These are phyloP conservation scores for Mesochorus sp. DNA, from an alignment of 2,888 invertebrate species.

Conservation along the genomic window DNA sequence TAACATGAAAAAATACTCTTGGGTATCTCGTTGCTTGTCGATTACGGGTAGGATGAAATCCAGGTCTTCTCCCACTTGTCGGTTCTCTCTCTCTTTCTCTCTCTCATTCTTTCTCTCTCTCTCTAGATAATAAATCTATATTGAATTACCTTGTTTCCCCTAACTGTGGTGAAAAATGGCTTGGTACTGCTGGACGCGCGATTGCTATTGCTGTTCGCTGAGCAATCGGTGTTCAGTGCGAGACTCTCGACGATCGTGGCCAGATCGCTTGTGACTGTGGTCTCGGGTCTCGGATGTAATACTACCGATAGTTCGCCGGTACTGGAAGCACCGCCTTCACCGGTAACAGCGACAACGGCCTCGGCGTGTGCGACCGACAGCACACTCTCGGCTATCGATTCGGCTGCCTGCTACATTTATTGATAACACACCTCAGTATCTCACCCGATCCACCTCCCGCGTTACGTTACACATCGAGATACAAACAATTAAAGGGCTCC, in stretches of 20 bases:
- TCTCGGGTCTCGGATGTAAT: constrained; percentile 85
- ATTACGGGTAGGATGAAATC: constrained; percentile 10
- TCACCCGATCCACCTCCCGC: constrained; percentile 10
- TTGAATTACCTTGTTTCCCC: constrained; percentile 78
- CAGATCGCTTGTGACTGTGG: constrained; percentile 86
- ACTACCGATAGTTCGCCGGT: constrained; percentile 84
- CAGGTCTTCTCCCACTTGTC: neutral
- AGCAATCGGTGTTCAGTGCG: constrained; percentile 84
- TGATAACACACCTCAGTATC: constrained; percentile 54
- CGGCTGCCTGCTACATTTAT: constrained; percentile 88
- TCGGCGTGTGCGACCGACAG: constrained; percentile 89
- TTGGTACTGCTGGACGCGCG: constrained; percentile 81
- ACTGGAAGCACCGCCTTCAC: constrained; percentile 83
- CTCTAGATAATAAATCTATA: neutral
- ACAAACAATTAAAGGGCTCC: neutral
- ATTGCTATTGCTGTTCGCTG: constrained; percentile 86
- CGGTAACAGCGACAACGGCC: constrained; percentile 85
- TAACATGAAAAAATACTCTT: constrained; percentile 13
- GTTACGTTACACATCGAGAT: constrained; percentile 1
- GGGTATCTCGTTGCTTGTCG: neutral
- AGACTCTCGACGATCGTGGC: constrained; percentile 94
- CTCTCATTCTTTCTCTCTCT: neutral
- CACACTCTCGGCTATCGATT: constrained; percentile 93
- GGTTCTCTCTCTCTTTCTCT: neutral
- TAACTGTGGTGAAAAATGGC: constrained; percentile 75